phyloP scores from a whole-genome alignment of 64 coral and sea anemone species.

The Catalaphyllia jardinei region DNA sequence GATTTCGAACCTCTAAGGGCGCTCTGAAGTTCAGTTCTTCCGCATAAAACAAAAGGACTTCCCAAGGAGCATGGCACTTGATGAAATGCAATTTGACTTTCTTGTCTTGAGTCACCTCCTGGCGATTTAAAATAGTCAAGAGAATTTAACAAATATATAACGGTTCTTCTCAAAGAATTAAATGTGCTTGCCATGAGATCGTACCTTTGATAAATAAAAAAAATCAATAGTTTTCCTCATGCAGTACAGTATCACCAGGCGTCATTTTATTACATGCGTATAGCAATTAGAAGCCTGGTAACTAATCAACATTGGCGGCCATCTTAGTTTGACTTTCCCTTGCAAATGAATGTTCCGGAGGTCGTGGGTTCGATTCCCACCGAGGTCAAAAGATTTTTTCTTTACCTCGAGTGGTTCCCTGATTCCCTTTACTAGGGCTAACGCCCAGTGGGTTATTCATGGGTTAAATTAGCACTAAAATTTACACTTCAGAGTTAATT shows the following conservation, averaged over 20 bases:
- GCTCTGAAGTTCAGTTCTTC: constrained; percentile 97
- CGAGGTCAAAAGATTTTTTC: too few relatives aligned
- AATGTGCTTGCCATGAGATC: too few relatives aligned
- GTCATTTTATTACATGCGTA: background rate
- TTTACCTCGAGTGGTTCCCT: too few relatives aligned
- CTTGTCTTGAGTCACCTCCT: constrained; percentile 97
- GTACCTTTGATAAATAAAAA: too few relatives aligned
- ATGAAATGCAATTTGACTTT: constrained; percentile 95
- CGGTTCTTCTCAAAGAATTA: too few relatives aligned
- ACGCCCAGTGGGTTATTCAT: too few relatives aligned
- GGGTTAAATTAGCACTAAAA: too few relatives aligned
- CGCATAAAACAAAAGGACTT: constrained; percentile 90
- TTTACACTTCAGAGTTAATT: too few relatives aligned
- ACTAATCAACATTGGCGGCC: background rate
- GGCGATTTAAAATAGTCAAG: background rate
- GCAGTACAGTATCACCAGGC: background rate
- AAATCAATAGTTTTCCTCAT: too few relatives aligned
- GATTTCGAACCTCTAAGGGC: constrained; percentile 82
- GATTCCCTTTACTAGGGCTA: too few relatives aligned
- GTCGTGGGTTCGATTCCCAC: too few relatives aligned
- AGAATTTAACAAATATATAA: background rate
- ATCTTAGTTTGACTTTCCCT: background rate
- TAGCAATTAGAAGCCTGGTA: background rate
- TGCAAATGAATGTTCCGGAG: too few relatives aligned
- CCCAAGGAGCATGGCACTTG: constrained; percentile 96